These are phyloP conservation scores for Listronotus oregonensis DNA, from an alignment of 1,140 invertebrate species.

Conservation along the genomic window DNA sequence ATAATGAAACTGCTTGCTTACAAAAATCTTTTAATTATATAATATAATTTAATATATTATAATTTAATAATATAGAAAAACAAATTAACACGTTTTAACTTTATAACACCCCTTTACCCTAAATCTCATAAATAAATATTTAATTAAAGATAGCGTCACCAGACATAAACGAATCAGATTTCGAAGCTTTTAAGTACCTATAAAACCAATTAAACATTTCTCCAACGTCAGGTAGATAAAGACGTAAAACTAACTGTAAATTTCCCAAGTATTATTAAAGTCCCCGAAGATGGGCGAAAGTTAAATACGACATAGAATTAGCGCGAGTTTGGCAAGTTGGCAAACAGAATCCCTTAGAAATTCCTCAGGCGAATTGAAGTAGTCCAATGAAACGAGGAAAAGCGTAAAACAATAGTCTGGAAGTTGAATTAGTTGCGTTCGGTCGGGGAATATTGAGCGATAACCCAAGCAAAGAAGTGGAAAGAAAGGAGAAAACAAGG, in stretches of 20 bases:
- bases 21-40: too few relatives aligned
- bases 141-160: too few relatives aligned
- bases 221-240: neutral
- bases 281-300: constrained; percentile 23
- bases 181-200: neutral
- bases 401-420: constrained; percentile 50
- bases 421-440: constrained; percentile 53
- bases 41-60: too few relatives aligned
- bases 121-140: too few relatives aligned
- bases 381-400: constrained; percentile 36
- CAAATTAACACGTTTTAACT: too few relatives aligned
- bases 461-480: constrained; percentile 42
- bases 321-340: constrained; percentile 25
- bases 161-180: too few relatives aligned
- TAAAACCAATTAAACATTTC: constrained; percentile 7
- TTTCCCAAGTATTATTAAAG: constrained; percentile 3
- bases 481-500: constrained; percentile 41
- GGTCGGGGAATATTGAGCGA: constrained; percentile 50
- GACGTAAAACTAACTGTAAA: constrained; percentile 1
- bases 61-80: too few relatives aligned
- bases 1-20: too few relatives aligned
- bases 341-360: constrained; percentile 34
- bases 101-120: too few relatives aligned
- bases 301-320: constrained; percentile 37
- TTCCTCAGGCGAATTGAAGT: constrained; percentile 35